These are phyloP conservation scores for Eciton burchellii DNA, from an alignment of 1,140 invertebrate species.

Conservation along the genomic window DNA sequence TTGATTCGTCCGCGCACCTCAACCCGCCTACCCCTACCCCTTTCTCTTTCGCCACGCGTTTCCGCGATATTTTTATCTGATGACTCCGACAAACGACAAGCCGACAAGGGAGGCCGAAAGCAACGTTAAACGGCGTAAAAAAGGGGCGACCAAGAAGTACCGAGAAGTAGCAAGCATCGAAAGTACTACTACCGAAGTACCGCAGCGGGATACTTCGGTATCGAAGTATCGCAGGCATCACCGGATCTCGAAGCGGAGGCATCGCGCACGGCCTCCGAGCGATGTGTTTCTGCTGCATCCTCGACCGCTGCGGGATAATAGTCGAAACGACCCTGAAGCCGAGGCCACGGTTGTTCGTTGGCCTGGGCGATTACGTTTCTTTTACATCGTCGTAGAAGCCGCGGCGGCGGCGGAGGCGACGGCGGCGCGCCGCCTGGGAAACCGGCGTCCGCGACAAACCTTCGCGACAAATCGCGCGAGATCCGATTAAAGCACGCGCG, in stretches of 20 bases:
- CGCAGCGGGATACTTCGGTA: slow-evolving; percentile 3
- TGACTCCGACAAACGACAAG: too few relatives aligned
- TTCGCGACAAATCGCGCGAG: slow-evolving; percentile 52
- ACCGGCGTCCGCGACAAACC: slow-evolving; percentile 34
- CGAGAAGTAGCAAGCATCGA: not conserved
- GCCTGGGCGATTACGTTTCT: slow-evolving; percentile 69
- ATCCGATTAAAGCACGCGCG: slow-evolving; percentile 49
- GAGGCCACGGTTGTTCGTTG: slow-evolving; percentile 73
- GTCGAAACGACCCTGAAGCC: slow-evolving; percentile 77
- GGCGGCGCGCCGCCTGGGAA: slow-evolving; percentile 14
- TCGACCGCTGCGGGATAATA: slow-evolving; percentile 74
- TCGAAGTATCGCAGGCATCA: slow-evolving; percentile 10
- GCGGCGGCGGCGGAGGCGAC: slow-evolving; percentile 10
- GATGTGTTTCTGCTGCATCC: slow-evolving; percentile 62
- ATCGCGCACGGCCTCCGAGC: slow-evolving; percentile 37
- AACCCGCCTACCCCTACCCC: not conserved
- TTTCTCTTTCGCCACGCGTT: too few relatives aligned
- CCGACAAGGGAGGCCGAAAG: too few relatives aligned
- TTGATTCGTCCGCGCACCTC: not conserved
- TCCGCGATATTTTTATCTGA: too few relatives aligned
- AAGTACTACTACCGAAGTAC: not conserved
- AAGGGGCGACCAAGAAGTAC: too few relatives aligned
- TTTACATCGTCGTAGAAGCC: slow-evolving; percentile 60
- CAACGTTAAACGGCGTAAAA: not conserved
- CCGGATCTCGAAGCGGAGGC: slow-evolving; percentile 27